These are phyloP conservation scores for Emydocephalus ijimae DNA, from an alignment of 2,113 vertebrate species.

Conservation along the genomic window DNA sequence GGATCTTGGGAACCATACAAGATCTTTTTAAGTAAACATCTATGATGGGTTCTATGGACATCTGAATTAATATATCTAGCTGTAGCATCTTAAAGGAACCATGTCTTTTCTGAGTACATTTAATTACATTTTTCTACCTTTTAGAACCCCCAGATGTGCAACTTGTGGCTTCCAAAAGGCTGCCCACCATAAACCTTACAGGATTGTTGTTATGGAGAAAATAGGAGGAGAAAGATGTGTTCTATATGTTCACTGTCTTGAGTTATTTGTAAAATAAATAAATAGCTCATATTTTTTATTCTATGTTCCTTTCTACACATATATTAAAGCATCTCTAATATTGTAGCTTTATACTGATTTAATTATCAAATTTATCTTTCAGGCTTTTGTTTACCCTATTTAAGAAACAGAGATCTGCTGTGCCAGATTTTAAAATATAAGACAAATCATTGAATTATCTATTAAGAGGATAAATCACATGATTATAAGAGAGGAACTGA, in stretches of 20 bases:
- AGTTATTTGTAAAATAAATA: background rate
- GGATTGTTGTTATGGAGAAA: background rate
- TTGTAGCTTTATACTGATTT: background rate
- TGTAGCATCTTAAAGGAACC: background rate
- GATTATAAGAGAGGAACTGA: slow-evolving; percentile 8
- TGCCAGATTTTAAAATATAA: background rate
- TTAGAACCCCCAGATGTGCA: background rate
- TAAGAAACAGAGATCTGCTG: background rate
- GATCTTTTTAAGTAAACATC: background rate
- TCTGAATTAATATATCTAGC: background rate
- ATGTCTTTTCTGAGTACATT: background rate
- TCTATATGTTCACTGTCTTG: background rate
- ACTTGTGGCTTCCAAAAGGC: background rate
- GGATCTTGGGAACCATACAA: background rate
- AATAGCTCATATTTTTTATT: background rate
- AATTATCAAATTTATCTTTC: background rate
- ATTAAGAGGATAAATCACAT: background rate
- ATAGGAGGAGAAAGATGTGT: background rate
- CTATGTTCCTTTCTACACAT: background rate
- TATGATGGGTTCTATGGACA: background rate
- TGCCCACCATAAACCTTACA: background rate
- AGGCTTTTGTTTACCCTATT: background rate
- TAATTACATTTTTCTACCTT: background rate
- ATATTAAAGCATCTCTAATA: background rate
- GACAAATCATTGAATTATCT: background rate